A percentile compares a stretch with the other conserved stretches of the same genome.
Evolutionary conservation across 1,140 invertebrate genomes (phyloP).

Genomic region (Ceratitis capitata): DNA sequence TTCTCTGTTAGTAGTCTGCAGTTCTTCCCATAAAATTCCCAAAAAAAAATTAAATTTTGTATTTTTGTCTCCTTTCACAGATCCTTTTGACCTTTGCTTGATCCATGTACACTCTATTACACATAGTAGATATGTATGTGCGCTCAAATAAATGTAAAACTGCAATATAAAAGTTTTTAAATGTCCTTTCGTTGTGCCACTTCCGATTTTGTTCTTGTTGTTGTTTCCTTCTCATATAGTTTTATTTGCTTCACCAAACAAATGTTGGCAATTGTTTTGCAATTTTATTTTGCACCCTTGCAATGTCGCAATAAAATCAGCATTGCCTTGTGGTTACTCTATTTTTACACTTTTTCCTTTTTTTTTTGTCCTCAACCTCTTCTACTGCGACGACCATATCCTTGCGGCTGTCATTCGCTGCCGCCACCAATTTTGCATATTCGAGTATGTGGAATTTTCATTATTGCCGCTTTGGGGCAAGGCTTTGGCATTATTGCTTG

Average conservation of each 20-base stretch:
- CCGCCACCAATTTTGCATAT: neutral
- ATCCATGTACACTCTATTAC: neutral
- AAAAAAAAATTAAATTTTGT: no score
- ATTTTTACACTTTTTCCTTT: neutral
- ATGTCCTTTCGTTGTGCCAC: neutral
- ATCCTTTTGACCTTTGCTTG: neutral
- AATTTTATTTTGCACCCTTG: neutral
- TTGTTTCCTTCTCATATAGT: neutral
- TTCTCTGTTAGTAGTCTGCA: no score
- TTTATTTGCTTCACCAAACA: no score
- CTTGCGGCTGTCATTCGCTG: neutral
- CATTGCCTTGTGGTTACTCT: neutral
- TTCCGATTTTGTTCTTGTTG: neutral
- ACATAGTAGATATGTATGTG: no score
- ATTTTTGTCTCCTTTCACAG: slow-evolving; percentile 3
- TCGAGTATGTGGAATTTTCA: slow-evolving; percentile 21
- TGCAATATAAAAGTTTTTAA: slow-evolving; percentile 17
- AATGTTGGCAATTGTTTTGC: slow-evolving; percentile 31
- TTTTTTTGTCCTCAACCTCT: neutral
- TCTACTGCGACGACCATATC: neutral
- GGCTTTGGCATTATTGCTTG: neutral
- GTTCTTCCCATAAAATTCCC: no score
- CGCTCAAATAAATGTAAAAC: no score
- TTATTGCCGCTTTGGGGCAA: slow-evolving; percentile 25
- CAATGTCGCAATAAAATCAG: neutral